Evolutionary conservation across 2,797 vertebrate genomes (phyloP).

Genomic region (Tangara arthus): DNA sequence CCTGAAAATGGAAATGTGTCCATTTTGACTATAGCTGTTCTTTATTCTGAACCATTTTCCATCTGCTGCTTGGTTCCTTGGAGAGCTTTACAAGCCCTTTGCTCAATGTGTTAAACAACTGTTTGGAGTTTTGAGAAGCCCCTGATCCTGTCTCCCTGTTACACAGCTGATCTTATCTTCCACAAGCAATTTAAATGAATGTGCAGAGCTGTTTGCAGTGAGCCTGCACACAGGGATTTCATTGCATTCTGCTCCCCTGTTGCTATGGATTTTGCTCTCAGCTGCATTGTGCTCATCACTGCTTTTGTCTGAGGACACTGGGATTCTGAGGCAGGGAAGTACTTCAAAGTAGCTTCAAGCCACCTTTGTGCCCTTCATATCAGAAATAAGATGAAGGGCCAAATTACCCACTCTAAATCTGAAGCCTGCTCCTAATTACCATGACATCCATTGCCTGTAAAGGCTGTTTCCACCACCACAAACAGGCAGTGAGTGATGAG

Average conservation of each 20-base stretch:
- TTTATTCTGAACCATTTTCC: neutral
- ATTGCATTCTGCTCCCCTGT: neutral
- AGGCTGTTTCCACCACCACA: neutral
- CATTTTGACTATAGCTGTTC: neutral
- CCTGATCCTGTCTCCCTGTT: neutral
- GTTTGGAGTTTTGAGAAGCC: neutral
- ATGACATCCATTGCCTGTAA: neutral
- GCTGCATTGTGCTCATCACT: neutral
- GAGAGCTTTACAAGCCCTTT: neutral
- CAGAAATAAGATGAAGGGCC: neutral
- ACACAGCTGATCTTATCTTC: neutral
- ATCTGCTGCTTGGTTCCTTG: neutral
- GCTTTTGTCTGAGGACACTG: neutral
- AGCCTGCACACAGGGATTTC: neutral
- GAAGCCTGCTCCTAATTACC: neutral
- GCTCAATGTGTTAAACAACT: neutral
- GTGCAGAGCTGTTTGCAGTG: neutral
- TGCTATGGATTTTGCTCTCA: constrained; percentile 6
- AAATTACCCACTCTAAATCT: neutral
- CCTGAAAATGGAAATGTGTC: neutral
- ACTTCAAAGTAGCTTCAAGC: neutral
- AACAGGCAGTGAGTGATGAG: neutral
- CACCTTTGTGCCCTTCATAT: neutral
- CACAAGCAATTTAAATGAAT: neutral
- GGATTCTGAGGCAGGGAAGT: neutral